These are phyloP conservation scores for Polypedilum pembai DNA, from an alignment of 1,140 invertebrate species.

Conservation along the genomic window DNA sequence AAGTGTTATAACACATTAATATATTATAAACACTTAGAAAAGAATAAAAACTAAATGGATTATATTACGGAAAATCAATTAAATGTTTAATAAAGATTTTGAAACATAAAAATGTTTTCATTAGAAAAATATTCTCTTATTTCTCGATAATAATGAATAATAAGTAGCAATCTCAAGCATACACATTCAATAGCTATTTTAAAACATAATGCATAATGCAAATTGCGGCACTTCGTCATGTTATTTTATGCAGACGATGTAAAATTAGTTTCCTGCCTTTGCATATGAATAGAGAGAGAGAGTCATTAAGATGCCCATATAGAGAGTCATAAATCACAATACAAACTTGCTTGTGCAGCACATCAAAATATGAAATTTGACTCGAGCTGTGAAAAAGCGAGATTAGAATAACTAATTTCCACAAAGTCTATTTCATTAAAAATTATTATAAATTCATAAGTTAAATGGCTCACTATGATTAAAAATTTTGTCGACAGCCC, in stretches of 20 bases:
- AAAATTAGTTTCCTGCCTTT: conserved; percentile 15
- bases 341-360: not conserved
- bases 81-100: too few species aligned
- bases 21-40: too few species aligned
- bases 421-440: not conserved
- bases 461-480: not conserved
- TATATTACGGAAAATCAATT: too few species aligned
- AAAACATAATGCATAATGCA: not conserved
- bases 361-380: not conserved
- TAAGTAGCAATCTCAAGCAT: not conserved
- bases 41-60: too few species aligned
- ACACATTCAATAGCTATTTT: not conserved
- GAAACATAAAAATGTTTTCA: too few species aligned
- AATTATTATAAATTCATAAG: too few species aligned
- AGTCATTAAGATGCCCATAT: not conserved
- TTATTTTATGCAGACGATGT: conserved; percentile 12
- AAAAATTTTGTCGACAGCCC: not conserved
- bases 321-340: conserved; percentile 2
- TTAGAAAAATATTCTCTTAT: too few species aligned
- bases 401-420: not conserved
- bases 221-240: not conserved
- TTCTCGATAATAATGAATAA: too few species aligned
- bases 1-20: too few species aligned
- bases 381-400: not conserved
- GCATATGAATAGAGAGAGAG: conserved; percentile 1